Conservation (phyloP, 2,113 vertebrate species). For the Oceanites oceanicus region DNA sequence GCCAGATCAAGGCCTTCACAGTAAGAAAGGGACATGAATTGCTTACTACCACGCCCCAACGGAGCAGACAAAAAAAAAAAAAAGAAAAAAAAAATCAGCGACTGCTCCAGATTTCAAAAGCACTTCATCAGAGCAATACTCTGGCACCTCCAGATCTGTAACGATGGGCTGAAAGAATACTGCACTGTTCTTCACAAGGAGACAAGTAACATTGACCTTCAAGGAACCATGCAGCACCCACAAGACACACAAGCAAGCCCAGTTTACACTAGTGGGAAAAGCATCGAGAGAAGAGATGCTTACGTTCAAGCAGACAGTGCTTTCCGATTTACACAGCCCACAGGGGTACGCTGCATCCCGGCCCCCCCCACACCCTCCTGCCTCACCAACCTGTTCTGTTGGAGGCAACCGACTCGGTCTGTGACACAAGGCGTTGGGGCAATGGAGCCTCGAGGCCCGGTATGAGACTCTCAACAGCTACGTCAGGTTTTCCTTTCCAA, state of each 20-base stretch:
- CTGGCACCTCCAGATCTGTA: neutral
- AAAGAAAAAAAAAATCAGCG: neutral
- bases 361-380: neutral
- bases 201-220: fast-evolving
- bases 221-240: neutral
- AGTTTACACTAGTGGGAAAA: neutral
- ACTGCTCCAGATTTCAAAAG: neutral
- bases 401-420: constrained; percentile 80
- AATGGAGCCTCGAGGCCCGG: constrained; percentile 88
- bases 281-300: neutral
- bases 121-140: fast-evolving
- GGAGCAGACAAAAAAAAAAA: neutral
- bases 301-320: fast-evolving
- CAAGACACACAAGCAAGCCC: neutral
- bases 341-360: fast-evolving
- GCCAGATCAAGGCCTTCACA: neutral
- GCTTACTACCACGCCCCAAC: fast-evolving
- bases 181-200: fast-evolving
- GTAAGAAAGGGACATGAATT: neutral
- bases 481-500: constrained; percentile 77
- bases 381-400: constrained; percentile 88
- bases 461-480: constrained; percentile 89
- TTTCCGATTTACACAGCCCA: neutral
- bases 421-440: constrained; percentile 80
- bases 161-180: neutral